Percentiles rank a stretch among this genome's conserved stretches.
Evolutionary conservation across 2,797 vertebrate genomes (phyloP).

Genomic region (Petrocephalus schoutedeni): DNA sequence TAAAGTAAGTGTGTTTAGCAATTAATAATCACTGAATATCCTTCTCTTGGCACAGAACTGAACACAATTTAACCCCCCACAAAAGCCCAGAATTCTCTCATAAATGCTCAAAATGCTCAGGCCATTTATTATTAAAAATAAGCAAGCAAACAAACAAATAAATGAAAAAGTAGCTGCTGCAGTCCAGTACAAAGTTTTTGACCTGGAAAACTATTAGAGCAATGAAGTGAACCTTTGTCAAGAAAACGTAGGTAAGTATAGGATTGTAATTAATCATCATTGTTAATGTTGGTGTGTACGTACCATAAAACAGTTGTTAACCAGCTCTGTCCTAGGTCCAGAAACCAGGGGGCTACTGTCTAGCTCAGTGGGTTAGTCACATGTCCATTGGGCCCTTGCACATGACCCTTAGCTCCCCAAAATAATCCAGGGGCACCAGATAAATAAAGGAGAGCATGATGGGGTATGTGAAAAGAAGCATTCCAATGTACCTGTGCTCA

Average conservation of each 20-base stretch:
- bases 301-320: background rate
- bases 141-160: too few relatives aligned
- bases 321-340: background rate
- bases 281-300: background rate
- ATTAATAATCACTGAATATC: too few relatives aligned
- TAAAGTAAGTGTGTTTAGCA: too few relatives aligned
- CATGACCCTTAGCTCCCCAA: background rate
- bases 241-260: background rate
- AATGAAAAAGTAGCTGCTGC: too few relatives aligned
- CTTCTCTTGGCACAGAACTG: too few relatives aligned
- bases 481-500: background rate
- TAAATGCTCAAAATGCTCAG: background rate
- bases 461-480: background rate
- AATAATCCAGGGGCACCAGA: background rate
- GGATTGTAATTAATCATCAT: background rate
- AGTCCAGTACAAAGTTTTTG: background rate
- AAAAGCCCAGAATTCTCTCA: background rate
- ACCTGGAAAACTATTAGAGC: background rate
- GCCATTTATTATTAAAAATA: too few relatives aligned
- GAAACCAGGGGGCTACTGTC: background rate
- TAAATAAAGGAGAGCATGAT: background rate
- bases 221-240: background rate
- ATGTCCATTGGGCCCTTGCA: background rate
- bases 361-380: background rate
- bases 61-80: background rate